These are phyloP conservation scores for Bursaphelenchus mucronatus DNA, from an alignment of 1,140 invertebrate species.

Conservation along the genomic window DNA sequence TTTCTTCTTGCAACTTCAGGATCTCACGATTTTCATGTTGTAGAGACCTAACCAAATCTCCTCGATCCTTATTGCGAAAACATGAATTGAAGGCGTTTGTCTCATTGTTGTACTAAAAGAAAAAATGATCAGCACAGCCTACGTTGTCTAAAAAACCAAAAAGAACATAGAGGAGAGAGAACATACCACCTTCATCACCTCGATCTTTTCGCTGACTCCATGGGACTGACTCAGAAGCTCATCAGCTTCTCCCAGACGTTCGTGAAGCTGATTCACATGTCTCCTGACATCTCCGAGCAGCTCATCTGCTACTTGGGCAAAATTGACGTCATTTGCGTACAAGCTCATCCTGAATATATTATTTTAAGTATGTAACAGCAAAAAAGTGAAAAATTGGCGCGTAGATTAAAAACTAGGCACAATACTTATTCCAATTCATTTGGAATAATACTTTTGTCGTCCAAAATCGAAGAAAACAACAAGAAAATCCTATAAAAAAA, in stretches of 20 bases:
- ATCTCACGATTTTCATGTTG: conserved; percentile 27
- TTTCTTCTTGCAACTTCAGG: conserved; percentile 23
- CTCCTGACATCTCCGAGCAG: conserved; percentile 7
- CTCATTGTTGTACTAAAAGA: conserved; percentile 28
- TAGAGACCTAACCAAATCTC: conserved; percentile 15
- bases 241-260: conserved; percentile 11
- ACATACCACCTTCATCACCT: conserved; percentile 25
- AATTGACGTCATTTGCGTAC: too few species aligned
- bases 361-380: too few species aligned
- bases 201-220: conserved; percentile 18
- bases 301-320: conserved; percentile 6
- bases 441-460: too few species aligned
- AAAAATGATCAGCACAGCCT: neutral
- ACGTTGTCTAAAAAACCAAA: conserved; percentile 3
- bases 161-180: neutral
- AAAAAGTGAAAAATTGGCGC: too few species aligned
- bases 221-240: conserved; percentile 12
- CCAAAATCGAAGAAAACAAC: too few species aligned
- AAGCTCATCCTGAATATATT: too few species aligned
- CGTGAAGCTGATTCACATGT: conserved; percentile 8
- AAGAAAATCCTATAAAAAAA: too few species aligned
- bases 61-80: conserved; percentile 18
- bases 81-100: conserved; percentile 14
- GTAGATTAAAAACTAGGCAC: too few species aligned
- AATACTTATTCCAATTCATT: too few species aligned